phyloP scores from a whole-genome alignment of 2,797 vertebrate species.

The Antennarius maculatus region DNA sequence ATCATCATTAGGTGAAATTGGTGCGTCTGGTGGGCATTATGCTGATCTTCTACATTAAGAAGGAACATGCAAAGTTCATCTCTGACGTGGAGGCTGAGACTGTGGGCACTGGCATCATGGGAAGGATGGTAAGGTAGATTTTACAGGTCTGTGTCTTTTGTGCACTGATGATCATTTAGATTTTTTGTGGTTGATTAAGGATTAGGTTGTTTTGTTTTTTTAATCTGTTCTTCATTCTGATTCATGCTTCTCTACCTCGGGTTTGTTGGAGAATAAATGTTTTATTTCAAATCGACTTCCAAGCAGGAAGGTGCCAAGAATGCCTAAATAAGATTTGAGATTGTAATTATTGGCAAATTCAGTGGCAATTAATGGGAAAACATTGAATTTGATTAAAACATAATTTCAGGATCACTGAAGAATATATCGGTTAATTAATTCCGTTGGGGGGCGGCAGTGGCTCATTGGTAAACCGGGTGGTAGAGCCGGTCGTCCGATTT shows the following conservation, averaged over 20 bases:
- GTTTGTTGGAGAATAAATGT: not conserved
- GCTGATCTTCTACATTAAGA: slow-evolving; percentile 91
- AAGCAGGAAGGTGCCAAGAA: not conserved
- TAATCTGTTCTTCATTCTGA: not conserved
- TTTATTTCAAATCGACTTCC: not conserved
- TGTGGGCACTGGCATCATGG: slow-evolving; percentile 98
- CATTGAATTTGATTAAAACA: no score
- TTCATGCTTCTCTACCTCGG: not conserved
- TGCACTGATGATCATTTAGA: not conserved
- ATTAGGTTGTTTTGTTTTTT: not conserved
- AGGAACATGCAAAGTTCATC: slow-evolving; percentile 88
- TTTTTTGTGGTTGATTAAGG: not conserved
- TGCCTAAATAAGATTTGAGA: not conserved
- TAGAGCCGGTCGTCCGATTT: no score
- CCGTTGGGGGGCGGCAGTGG: no score
- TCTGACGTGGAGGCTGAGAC: slow-evolving; percentile 91
- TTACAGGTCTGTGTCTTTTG: not conserved
- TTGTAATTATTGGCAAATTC: not conserved
- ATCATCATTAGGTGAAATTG: slow-evolving; percentile 87
- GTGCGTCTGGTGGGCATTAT: slow-evolving; percentile 95
- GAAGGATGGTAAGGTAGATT: slow-evolving; percentile 89
- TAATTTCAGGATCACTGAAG: not conserved
- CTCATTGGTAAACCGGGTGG: no score
- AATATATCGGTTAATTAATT: not conserved
- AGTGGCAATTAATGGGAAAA: no score